Conservation (phyloP, 1,140 invertebrate species). For the Trachymyrmex cornetzi region DNA sequence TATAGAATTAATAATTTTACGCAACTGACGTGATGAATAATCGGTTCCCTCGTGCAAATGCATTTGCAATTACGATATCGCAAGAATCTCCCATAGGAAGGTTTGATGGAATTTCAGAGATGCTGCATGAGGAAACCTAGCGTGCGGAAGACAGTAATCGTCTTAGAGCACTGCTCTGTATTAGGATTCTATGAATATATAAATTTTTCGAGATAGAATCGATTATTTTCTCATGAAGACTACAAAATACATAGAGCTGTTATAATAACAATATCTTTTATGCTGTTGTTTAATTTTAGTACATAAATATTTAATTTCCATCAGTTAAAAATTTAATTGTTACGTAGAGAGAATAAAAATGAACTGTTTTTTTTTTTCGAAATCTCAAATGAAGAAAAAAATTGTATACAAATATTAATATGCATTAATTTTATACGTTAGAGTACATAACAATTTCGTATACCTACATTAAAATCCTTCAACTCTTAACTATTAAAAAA, state of each 20-base stretch:
- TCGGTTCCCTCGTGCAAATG: background rate
- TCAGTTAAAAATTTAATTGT: background rate
- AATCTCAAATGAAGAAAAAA: background rate
- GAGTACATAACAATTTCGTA: too few species aligned
- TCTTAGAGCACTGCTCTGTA: background rate
- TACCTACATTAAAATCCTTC: background rate
- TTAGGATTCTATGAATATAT: background rate
- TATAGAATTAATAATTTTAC: conserved; percentile 4
- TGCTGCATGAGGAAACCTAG: conserved; percentile 5
- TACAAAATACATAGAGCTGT: background rate
- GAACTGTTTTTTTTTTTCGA: background rate
- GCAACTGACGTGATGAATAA: background rate
- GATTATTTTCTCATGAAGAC: background rate
- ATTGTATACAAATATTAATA: background rate
- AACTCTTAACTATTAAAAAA: background rate
- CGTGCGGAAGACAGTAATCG: conserved; percentile 12
- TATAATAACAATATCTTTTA: background rate
- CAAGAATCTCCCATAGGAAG: conserved; percentile 10
- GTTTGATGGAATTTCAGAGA: conserved; percentile 33
- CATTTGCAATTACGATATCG: conserved; percentile 21
- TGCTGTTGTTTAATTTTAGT: background rate
- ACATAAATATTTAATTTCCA: background rate
- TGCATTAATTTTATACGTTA: background rate
- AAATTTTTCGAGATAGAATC: background rate
- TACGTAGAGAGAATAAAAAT: conserved; percentile 15